These are phyloP conservation scores for Hippocampus guttulatus DNA, from an alignment of 2,113 vertebrate species.

Conservation along the genomic window DNA sequence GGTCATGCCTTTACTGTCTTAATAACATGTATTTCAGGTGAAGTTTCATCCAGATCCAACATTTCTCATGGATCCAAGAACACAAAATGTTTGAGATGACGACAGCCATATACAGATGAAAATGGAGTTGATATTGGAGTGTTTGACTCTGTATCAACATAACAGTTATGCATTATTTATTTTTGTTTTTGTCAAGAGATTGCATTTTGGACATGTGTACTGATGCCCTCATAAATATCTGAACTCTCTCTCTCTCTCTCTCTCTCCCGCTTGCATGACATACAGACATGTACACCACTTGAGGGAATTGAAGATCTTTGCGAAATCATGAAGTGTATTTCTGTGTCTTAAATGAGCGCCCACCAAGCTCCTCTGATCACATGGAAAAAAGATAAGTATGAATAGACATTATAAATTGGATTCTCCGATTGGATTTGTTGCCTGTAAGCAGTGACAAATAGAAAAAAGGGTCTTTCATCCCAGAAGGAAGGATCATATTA, in stretches of 20 bases:
- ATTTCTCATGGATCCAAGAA: background rate
- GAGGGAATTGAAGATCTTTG: conserved; percentile 54
- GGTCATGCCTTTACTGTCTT: too few relatives aligned
- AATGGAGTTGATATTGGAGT: background rate
- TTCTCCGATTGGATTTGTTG: conserved; percentile 66
- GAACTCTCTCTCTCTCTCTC: background rate
- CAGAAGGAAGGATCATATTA: conserved; percentile 50
- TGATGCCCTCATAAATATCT: background rate
- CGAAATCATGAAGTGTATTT: conserved; percentile 58
- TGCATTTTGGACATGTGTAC: background rate
- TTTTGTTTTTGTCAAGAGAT: background rate
- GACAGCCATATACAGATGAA: background rate
- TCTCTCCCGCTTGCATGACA: background rate
- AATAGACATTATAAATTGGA: conserved; percentile 61
- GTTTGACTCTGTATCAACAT: background rate
- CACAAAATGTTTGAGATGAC: background rate
- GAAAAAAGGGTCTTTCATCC: conserved; percentile 48
- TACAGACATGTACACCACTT: conserved; percentile 32
- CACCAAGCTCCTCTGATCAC: conserved; percentile 32
- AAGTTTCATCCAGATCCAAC: too few relatives aligned
- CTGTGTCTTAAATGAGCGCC: conserved; percentile 47
- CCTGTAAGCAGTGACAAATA: conserved; percentile 59
- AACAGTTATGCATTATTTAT: too few relatives aligned
- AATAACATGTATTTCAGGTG: too few relatives aligned
- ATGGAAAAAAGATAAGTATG: conserved; percentile 58